Evolutionary conservation across 2,888 invertebrate genomes (phyloP), one percentile per base, ranked within the genome.

Genomic region (Epinotia demarniana): DNA sequence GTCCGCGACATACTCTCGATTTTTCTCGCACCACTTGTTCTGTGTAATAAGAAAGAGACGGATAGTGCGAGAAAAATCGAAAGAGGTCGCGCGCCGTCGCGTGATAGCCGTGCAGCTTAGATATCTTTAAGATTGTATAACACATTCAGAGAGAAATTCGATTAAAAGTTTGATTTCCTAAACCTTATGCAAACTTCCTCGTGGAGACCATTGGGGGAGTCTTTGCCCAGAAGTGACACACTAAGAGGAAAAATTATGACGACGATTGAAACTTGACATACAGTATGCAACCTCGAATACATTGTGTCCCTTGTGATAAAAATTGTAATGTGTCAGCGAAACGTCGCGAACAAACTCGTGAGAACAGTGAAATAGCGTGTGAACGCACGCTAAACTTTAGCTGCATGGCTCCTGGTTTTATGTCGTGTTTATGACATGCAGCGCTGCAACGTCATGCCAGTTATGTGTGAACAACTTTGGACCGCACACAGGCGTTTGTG

Each of bases 381-480:
- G 61, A 69, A 67, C 67, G 46, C 46, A 19, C n/a, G 58, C 69
- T 43, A 46, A 69, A 69, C 46, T 69, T 69, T 69, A 46, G 58
- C 58, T 46, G 43, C 69, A 60, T 43, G 46, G 66, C 66, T 72
- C 61, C 55, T 19, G 61, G 53, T 61, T 53, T 61, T 61, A 60
- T 58, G 23, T 11, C 39, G 43, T 75, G 71, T 67, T 72, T 72
- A 67, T 75, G 67, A 72, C 61, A 62, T 46, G 75, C 66, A 53
- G 55, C 60, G 55, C 64, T 43, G 75, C 66, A 49, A 46, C 61
- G 57, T 64, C 69, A 9, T 75, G 71, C 53, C 39, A 53, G 61
- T 60, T 75, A 46, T 72, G 71, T 60, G 49, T 66, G 53, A 71
- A 57, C 55, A 66, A 71, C 53, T 75, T 67, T 64, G 12, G 58